Conservation (phyloP, 2,113 vertebrate genomes). For the Hystrix cristata region DNA sequence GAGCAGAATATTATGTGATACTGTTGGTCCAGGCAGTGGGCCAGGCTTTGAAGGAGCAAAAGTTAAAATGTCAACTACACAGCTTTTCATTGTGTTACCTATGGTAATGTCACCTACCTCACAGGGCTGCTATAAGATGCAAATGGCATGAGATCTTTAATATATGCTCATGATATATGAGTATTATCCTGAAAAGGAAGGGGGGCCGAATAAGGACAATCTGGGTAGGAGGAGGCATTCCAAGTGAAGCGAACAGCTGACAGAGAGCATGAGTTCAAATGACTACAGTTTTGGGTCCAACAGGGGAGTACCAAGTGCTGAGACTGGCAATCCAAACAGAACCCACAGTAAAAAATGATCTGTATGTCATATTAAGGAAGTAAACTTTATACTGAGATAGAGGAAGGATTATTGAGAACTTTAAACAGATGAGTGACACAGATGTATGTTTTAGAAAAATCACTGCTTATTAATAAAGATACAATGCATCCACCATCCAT, state of each 20-base stretch:
- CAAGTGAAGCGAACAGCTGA: neutral
- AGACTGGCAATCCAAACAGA: neutral
- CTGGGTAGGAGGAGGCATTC: neutral
- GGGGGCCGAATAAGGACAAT: neutral
- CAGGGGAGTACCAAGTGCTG: neutral
- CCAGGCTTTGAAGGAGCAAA: slow-evolving; percentile 46
- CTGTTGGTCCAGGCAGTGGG: neutral
- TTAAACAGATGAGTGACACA: neutral
- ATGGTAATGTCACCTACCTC: neutral
- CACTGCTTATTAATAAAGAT: neutral
- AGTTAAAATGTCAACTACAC: neutral
- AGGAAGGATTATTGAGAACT: neutral
- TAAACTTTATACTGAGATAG: neutral
- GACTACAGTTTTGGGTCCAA: neutral
- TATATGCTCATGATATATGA: neutral
- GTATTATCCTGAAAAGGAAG: neutral
- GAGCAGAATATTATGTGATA: slow-evolving; percentile 6
- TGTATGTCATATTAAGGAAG: neutral
- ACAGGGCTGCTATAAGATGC: neutral
- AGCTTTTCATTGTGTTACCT: slow-evolving; percentile 5
- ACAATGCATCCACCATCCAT: neutral
- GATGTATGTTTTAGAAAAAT: neutral
- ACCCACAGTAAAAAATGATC: neutral
- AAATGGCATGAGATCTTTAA: neutral
- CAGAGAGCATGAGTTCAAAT: neutral